Base-by-base conservation (phyloP, 2,113 vertebrate species). In the Tenrec ecaudatus region DNA sequence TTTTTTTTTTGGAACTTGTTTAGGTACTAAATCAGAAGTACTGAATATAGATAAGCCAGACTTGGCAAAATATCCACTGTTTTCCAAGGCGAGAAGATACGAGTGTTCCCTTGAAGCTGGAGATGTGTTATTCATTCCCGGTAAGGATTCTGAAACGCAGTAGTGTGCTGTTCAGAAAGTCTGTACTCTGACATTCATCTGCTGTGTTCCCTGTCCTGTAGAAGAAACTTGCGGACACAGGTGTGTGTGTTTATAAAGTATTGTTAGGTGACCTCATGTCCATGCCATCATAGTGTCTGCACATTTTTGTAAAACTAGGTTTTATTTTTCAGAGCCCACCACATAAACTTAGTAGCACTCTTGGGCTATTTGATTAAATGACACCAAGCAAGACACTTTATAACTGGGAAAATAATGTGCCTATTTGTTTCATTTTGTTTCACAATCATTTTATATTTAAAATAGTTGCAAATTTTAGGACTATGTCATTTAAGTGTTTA, bases 121-220 rank as follows among this genome's bases (percentile, higher is more conserved):
- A 92, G 99, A 99, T 97, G 96, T 99, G n/a, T 98, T 99, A 33
- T 99, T 99, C 92, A 99, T 99, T 97, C 99, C 99, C 25, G 99
- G 99, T 99, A 96, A 97, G 97, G 88, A 53, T 78, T 90, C 66
- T 92, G 68, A 71, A 91, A 25, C 27, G 94, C 31, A 88, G 0
- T 62, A 64, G 73, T 77, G 60, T 93, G 17, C 20, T 92, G 2
- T 77, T 89, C 91, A 57, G 91, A 89, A 92, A 90, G 66, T 79
- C 6, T 85, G 10, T 85, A 58, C 12, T 84, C 68, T 84, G n/a
- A 82, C 57, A 82, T 10, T 78, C 25, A 76, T 64, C 57, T 85
- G 11, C 90, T 19, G 69, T 86, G 23, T 81, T 43, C 86, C 20
- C 20, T 88, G 23, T 71, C 47, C 2, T 81, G 10, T 58, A 64